phyloP scores from a whole-genome alignment of 2,113 vertebrate genomes.

The Alligator sinensis region DNA sequence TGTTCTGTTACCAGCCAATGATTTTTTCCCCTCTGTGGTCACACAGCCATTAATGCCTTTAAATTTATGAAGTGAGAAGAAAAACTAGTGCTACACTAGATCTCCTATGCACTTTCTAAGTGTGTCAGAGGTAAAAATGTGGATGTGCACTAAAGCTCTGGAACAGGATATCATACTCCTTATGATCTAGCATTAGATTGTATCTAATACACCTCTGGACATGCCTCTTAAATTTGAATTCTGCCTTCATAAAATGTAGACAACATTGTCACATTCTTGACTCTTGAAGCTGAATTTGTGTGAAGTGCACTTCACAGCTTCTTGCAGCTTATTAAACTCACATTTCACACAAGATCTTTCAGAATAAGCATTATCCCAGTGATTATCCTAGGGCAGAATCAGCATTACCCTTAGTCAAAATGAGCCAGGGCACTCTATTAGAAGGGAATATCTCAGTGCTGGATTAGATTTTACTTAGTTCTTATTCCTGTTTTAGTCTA shows the following conservation, averaged over 20 bases:
- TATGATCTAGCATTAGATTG: slow-evolving; percentile 11
- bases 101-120: slow-evolving; percentile 19
- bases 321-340: neutral
- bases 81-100: neutral
- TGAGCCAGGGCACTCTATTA: neutral
- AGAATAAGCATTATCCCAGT: neutral
- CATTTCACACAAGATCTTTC: neutral
- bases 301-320: slow-evolving; percentile 4
- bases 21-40: slow-evolving; percentile 15
- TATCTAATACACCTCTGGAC: neutral
- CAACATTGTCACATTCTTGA: neutral
- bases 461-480: neutral
- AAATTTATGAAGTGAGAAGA: slow-evolving; percentile 44
- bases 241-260: neutral
- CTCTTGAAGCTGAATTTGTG: neutral
- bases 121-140: slow-evolving; percentile 23
- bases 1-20: slow-evolving; percentile 44
- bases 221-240: slow-evolving; percentile 16
- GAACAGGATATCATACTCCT: neutral
- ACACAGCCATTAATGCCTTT: slow-evolving; percentile 38
- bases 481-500: neutral
- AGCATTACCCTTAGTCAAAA: neutral
- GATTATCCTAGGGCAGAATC: neutral
- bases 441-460: neutral
- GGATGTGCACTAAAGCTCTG: slow-evolving; percentile 31